Evolutionary conservation across 2,113 vertebrate genomes (phyloP).

Genomic region (Lutjanus erythropterus): DNA sequence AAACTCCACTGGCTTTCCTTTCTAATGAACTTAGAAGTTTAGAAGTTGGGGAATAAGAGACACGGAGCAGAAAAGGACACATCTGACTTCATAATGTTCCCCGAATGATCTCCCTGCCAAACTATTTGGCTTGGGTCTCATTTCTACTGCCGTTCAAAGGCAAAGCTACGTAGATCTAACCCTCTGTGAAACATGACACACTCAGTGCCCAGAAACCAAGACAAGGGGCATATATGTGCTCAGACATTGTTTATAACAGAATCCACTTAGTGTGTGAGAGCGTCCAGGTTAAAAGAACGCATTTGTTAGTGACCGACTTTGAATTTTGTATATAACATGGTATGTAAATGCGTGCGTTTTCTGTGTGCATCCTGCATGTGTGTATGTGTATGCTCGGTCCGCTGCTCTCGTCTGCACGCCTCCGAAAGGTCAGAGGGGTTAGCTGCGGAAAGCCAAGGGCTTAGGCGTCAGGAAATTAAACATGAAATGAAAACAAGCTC

Average conservation of each 20-base stretch:
- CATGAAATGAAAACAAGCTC: slow-evolving; percentile 98
- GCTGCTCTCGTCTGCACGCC: slow-evolving; percentile 75
- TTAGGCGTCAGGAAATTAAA: slow-evolving; percentile 99
- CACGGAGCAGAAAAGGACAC: slow-evolving; percentile 68
- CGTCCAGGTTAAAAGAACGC: slow-evolving; percentile 25
- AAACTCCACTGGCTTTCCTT: slow-evolving; percentile 18
- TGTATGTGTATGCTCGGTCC: slow-evolving; percentile 45
- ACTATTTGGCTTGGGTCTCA: slow-evolving; percentile 77
- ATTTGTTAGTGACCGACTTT: slow-evolving; percentile 46
- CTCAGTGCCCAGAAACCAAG: slow-evolving; percentile 48
- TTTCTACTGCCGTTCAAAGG: slow-evolving; percentile 73
- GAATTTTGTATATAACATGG: slow-evolving; percentile 42
- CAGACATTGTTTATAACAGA: slow-evolving; percentile 46
- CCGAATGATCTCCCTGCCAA: slow-evolving; percentile 77
- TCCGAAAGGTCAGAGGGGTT: slow-evolving; percentile 84
- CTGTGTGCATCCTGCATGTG: slow-evolving; percentile 35
- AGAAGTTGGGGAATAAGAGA: slow-evolving; percentile 53
- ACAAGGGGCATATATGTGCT: slow-evolving; percentile 40
- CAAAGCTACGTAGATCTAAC: slow-evolving; percentile 55
- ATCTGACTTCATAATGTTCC: slow-evolving; percentile 78
- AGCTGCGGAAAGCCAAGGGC: slow-evolving; percentile 92
- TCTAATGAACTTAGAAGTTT: slow-evolving; percentile 27
- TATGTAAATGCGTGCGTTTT: slow-evolving; percentile 59
- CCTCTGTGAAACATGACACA: slow-evolving; percentile 76
- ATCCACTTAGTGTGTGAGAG: slow-evolving; percentile 42